phyloP scores from a whole-genome alignment of 2,113 vertebrate genomes.

The Bambusicola thoracicus region DNA sequence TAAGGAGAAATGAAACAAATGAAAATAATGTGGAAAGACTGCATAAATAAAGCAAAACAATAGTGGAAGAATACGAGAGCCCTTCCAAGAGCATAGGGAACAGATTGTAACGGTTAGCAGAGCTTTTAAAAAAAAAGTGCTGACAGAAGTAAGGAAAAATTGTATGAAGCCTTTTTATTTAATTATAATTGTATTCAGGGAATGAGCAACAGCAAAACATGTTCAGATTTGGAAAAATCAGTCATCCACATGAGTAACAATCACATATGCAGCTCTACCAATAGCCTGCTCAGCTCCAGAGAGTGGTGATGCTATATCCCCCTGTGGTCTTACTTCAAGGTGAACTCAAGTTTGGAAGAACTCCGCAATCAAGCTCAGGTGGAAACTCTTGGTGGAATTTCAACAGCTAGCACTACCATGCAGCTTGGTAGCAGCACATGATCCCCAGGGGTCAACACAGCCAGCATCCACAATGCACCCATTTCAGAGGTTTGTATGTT shows the following conservation, averaged over 20 bases:
- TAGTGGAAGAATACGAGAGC: neutral
- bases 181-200: neutral
- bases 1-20: neutral
- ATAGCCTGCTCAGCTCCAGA: neutral
- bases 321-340: neutral
- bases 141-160: neutral
- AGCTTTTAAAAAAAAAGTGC: neutral
- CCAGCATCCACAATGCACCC: rapidly evolving
- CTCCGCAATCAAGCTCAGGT: rapidly evolving
- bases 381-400: neutral
- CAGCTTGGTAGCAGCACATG: neutral
- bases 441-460: rapidly evolving
- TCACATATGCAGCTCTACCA: neutral
- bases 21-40: neutral
- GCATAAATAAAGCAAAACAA: neutral
- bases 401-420: neutral
- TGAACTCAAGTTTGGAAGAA: neutral
- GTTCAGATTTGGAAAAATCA: neutral
- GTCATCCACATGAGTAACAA: neutral
- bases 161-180: neutral
- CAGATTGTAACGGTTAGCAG: neutral
- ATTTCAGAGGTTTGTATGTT: neutral
- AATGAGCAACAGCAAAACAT: neutral
- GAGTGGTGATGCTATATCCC: neutral
- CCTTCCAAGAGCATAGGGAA: neutral